Base-by-base conservation (phyloP, 2,888 invertebrate genomes). In the Panzeria rudis region DNA sequence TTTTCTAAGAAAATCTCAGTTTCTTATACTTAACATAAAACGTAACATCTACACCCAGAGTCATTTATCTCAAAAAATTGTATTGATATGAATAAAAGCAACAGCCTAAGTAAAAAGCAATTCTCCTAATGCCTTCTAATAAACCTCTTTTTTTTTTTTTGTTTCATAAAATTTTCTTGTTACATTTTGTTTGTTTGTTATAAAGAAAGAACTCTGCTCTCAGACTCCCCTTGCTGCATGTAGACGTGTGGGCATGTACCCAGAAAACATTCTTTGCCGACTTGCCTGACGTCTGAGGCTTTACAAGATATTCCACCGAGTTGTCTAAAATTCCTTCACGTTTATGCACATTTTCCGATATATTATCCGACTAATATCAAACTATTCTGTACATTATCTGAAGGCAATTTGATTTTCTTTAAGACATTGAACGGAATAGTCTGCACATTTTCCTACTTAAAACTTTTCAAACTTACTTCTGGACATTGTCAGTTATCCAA, bases 81-180 rank as follows among this genome's bases (percentile, higher is more conserved):
- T 38, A 20, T 20, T 29, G 11, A 29, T 29, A 29, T 29, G 15
- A n/a, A 72, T 23, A 32, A 44, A 54, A 52, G 66, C 50, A 76
- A 17, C 56, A 23, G 56, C 80, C 56, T 68, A 44, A 41, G 23
- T 38, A 23, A 61, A 38, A 56, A n/a, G 38, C 17, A n/a, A 3
- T 9, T 3, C 69, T 41, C 3, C 38, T 8, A 17, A 25, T 25
- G 17, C 17, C 25, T 20, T 9, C 54, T 47, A 7, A 23, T 64
- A 25, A 69, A 68, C 6, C 20, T 68, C 23, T n/a, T 64, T 52
- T 41, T 15, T 17, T 50, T n/a, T n/a, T n/a, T n/a, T n/a, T n/a
- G n/a, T 66, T 84, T 66, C 23, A 50, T 61, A 84, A 52, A 35
- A 76, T 29, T 68, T 84, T 76, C 32, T 69, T 77, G 72, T 52